These are phyloP conservation scores for Yponomeuta plumbellus DNA, from an alignment of 2,888 invertebrate genomes.

Conservation along the genomic window DNA sequence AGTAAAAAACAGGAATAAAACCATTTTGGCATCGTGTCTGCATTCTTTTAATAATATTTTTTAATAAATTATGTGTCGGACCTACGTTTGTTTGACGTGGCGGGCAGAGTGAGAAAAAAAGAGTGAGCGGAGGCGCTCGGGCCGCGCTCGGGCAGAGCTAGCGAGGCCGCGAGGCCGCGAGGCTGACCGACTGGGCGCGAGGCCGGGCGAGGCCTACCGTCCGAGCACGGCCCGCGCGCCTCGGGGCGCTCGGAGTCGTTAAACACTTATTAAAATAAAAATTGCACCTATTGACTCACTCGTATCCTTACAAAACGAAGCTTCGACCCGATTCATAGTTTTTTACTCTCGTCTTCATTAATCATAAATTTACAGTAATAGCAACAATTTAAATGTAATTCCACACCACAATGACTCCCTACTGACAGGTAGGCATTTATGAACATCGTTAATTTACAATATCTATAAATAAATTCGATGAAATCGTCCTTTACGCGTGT, in stretches of 20 bases:
- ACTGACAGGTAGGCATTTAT: conserved; percentile 58
- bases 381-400: conserved; percentile 68
- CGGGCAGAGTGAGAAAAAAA: conserved; percentile 18
- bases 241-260: conserved; percentile 30
- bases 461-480: conserved; percentile 76
- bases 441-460: conserved; percentile 69
- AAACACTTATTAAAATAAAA: conserved; percentile 66
- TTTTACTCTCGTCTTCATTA: conserved; percentile 63
- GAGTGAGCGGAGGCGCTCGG: conserved; percentile 22
- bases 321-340: conserved; percentile 67
- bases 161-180: not conserved
- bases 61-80: conserved; percentile 61
- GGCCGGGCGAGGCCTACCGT: conserved; percentile 22
- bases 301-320: conserved; percentile 63
- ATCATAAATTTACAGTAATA: conserved; percentile 69
- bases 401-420: conserved; percentile 67
- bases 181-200: not conserved
- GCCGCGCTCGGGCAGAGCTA: conserved; percentile 21
- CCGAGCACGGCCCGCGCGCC: conserved; percentile 21
- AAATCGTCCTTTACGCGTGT: conserved; percentile 67
- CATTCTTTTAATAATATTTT: conserved; percentile 60
- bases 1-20: conserved; percentile 75
- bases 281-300: conserved; percentile 75
- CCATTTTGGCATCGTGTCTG: conserved; percentile 76
- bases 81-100: conserved; percentile 38